Evolutionary conservation across 2,888 invertebrate species (phyloP), one percentile per base, ranked within the genome.

Genomic region (Dendrolimus houi): DNA sequence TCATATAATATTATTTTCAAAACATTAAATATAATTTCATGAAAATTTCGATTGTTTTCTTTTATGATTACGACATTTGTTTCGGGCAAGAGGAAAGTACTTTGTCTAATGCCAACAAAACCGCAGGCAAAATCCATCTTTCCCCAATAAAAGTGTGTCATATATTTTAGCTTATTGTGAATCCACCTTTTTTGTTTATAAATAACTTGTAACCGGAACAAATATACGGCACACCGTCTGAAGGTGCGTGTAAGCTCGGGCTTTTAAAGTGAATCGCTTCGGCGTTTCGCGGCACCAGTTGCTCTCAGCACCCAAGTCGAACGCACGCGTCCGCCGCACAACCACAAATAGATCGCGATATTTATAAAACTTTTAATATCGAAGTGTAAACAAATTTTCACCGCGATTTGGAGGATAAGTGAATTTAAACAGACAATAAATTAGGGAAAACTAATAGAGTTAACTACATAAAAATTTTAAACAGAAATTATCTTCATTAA

Each of bases 201-300:
- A 87, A 89, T 90, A 90, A 79, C 82, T 73, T 71, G 75, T 85
- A 86, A 85, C 87, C 87, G 88, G 87, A 88, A 89, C 88, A 87
- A 83, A 79, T 78, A 76, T 78, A 81, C 85, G 77, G 85, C 85
- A 79, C 87, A 86, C 85, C 83, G 87, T 83, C 83, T 83, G 78
- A 85, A 87, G 87, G 89, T 88, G 88, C 77, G 75, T 84, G 72
- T 70, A 75, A 69, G 75, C 71, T 73, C 72, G 71, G 66, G 72
- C 75, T 76, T 71, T 65, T 74, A 68, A 71, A 81, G 75, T 75
- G 72, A 47, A 47, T 65, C 63, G 63, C 57, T 62, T 67, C 66
- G 68, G 66, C 68, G 68, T 69, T 66, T 67, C 70, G 69, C 63
- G 66, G 68, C 76, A 67, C 68, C 85, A 88, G 88, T 87, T 83